phyloP scores from a whole-genome alignment of 2,797 vertebrate genomes.

The Distichodus sexfasciatus region DNA sequence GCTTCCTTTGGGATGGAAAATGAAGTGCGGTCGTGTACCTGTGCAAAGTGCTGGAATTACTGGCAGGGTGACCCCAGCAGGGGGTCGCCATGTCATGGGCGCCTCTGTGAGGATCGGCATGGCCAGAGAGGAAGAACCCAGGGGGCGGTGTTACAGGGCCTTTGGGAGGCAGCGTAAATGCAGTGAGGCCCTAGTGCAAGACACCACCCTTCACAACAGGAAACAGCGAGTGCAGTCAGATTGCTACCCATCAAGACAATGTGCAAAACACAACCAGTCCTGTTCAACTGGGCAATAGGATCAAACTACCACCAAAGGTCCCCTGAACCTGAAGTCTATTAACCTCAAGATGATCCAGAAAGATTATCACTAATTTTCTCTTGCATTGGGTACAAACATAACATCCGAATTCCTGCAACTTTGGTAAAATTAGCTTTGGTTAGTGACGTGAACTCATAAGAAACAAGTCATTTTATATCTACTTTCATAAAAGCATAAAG shows the following conservation, averaged over 20 bases:
- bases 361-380: too few relatives aligned
- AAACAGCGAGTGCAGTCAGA: conserved; percentile 35
- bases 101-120: conserved; percentile 20
- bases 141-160: conserved; percentile 30
- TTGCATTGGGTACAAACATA: too few relatives aligned
- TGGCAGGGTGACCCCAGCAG: too few relatives aligned
- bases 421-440: too few relatives aligned
- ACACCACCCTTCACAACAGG: conserved; percentile 43
- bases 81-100: conserved; percentile 28
- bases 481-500: too few relatives aligned
- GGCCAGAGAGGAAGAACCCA: conserved; percentile 39
- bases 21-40: conserved; percentile 29
- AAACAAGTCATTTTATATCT: too few relatives aligned
- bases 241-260: neutral
- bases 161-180: conserved; percentile 21
- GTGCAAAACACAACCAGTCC: conserved; percentile 17
- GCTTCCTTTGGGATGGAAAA: conserved; percentile 78
- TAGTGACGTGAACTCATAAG: too few relatives aligned
- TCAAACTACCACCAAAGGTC: too few relatives aligned
- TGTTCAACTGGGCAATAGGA: too few relatives aligned
- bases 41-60: neutral
- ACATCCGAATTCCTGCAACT: too few relatives aligned
- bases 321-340: too few relatives aligned
- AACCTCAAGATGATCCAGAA: too few relatives aligned
- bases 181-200: conserved; percentile 15